A percentile compares a stretch with the other conserved stretches of the same genome.
phyloP scores from a whole-genome alignment of 2,797 vertebrate genomes.

The Phalloptychus januarius region DNA sequence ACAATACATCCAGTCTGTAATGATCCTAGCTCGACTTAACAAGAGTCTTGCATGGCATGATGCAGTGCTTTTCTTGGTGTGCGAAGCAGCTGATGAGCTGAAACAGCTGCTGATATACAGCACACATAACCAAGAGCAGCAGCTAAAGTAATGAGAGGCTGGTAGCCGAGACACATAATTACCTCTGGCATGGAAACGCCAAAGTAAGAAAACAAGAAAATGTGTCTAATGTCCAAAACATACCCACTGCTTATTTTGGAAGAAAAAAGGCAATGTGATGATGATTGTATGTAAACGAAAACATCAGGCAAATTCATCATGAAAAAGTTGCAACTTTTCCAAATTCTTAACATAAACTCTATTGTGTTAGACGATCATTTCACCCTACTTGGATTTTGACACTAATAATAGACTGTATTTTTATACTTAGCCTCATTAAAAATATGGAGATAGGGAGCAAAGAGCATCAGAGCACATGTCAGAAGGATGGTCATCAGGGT shows the following conservation, averaged over 20 bases:
- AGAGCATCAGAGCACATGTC: conserved; percentile 13
- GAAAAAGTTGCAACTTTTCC: conserved; percentile 15
- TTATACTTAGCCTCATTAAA: conserved; percentile 20
- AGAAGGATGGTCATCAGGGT: conserved; percentile 24
- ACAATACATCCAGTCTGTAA: conserved; percentile 60
- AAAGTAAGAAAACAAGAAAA: conserved; percentile 45
- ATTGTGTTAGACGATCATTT: conserved; percentile 21
- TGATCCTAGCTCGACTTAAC: conserved; percentile 62
- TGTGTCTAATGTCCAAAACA: conserved; percentile 41
- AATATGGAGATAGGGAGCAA: conserved; percentile 9
- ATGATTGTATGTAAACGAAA: conserved; percentile 66
- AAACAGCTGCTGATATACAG: conserved; percentile 67
- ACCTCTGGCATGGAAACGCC: conserved; percentile 50
- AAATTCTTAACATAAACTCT: not conserved
- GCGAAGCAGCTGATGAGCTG: conserved; percentile 53
- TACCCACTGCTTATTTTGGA: conserved; percentile 19
- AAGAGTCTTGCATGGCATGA: conserved; percentile 58
- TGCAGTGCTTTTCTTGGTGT: conserved; percentile 53
- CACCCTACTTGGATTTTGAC: conserved; percentile 25
- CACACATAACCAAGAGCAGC: conserved; percentile 61
- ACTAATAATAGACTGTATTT: conserved; percentile 22
- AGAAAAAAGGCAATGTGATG: conserved; percentile 50
- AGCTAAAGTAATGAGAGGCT: conserved; percentile 60
- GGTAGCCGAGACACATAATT: conserved; percentile 52
- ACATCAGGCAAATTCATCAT: conserved; percentile 49